Evolutionary conservation across 2,113 vertebrate genomes (phyloP), one percentile per base, ranked within the genome.

Genomic region (Azemiops feae): DNA sequence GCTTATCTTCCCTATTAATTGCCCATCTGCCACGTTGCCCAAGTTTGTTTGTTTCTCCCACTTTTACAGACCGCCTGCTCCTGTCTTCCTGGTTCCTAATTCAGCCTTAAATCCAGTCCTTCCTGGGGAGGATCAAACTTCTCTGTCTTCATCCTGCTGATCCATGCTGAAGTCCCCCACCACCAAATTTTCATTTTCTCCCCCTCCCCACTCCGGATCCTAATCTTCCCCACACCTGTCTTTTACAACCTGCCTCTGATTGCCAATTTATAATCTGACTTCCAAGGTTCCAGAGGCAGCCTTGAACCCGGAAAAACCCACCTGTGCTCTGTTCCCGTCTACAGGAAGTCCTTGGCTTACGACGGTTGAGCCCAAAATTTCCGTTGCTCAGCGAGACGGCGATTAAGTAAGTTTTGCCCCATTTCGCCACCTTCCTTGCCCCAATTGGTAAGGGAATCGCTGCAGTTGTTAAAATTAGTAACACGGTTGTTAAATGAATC

Each of bases 1-100:
- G 39, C 88, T 89, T 52, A 8, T 45, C 50, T 60, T 7, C 0
- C 3, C 9, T 23, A 86, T 90, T 86, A 89, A 89, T 93, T 43
- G 50, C 69, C 88, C 92, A 90, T 90, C 92, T 93, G 92, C 88
- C 74, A 86, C 54, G 69, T 85, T n/a, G 60, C 23, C 30, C 86
- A 92, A 81, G 8, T 60, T 18, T 11, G 1, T 60, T 43, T 64
- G 9, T 5, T 5, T 6, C 50, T 43, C 9, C 1, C 8, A 2
- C n/a, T 34, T 43, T 10, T 9, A 9, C 3, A 86, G 45, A 93
- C 74, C 8, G 8, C 47, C 92, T 93, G 88, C 23, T 55, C 58
- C 27, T 5, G 1, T 52, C 92, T 89, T 89, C 53, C 69, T 50
- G 20, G 69, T 57, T 89, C 9, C 74, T 47, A n/a, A 14, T 30